Evolutionary conservation across 2,888 invertebrate species (phyloP).

Genomic region (Electrophaes corylata): DNA sequence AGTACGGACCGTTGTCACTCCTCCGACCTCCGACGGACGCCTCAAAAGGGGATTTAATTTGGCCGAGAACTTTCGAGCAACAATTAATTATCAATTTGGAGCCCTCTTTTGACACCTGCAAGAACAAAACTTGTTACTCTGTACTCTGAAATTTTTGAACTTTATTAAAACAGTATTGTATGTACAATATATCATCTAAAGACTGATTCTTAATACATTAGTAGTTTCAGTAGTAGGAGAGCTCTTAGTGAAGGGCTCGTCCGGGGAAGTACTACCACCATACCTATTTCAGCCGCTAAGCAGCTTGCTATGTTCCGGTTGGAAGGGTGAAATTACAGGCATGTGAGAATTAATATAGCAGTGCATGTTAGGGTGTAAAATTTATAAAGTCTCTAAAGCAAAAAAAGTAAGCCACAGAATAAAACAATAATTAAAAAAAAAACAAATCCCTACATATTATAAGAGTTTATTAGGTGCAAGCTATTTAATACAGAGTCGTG

Average conservation of each 20-base stretch:
- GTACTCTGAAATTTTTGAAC: conserved; percentile 9
- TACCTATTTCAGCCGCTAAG: too few relatives aligned
- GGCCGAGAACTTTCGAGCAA: conserved; percentile 76
- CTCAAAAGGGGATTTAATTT: conserved; percentile 80
- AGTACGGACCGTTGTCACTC: conserved; percentile 66
- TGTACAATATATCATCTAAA: too few relatives aligned
- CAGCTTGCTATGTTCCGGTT: too few relatives aligned
- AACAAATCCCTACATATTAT: conserved; percentile 1
- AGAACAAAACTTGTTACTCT: conserved; percentile 41
- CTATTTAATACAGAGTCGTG: conserved; percentile 32
- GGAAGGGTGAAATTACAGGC: too few relatives aligned
- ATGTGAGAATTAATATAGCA: too few relatives aligned
- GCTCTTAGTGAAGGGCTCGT: too few relatives aligned
- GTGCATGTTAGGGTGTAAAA: too few relatives aligned
- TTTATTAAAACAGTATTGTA: not conserved
- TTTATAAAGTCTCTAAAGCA: too few relatives aligned
- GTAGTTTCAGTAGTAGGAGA: too few relatives aligned
- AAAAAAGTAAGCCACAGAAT: not conserved
- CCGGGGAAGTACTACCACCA: too few relatives aligned
- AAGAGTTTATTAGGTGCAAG: conserved; percentile 29
- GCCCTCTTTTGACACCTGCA: conserved; percentile 72
- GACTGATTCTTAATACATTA: too few relatives aligned
- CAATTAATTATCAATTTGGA: conserved; percentile 80
- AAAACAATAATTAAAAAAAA: not conserved
- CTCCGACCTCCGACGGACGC: conserved; percentile 48